These are phyloP conservation scores for Operophtera brumata DNA, from an alignment of 2,888 invertebrate genomes.

Conservation along the genomic window DNA sequence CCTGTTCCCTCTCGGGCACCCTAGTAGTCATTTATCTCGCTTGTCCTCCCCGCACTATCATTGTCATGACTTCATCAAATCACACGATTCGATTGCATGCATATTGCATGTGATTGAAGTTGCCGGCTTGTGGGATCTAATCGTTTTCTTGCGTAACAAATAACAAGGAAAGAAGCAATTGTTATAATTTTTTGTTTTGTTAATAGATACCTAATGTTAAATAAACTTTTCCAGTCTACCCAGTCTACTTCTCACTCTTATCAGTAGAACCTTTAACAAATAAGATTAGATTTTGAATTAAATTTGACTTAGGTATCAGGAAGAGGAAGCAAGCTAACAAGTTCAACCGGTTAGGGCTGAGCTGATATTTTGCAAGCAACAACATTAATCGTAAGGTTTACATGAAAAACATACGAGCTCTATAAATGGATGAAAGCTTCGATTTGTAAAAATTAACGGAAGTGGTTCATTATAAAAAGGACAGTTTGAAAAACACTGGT, in stretches of 20 bases:
- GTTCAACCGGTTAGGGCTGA: conserved; percentile 9
- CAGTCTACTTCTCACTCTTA: not conserved
- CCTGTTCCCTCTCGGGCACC: conserved; percentile 54
- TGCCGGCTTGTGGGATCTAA: conserved; percentile 35
- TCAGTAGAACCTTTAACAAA: not conserved
- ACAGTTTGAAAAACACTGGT: conserved; percentile 8
- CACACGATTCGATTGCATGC: conserved; percentile 51
- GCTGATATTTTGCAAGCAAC: conserved; percentile 9
- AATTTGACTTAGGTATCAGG: conserved; percentile 7
- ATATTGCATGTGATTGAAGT: conserved; percentile 46
- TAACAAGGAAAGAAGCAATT: conserved; percentile 7
- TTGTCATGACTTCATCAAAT: conserved; percentile 56
- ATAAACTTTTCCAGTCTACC: not conserved
- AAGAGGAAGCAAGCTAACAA: conserved; percentile 10
- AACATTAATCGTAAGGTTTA: not conserved
- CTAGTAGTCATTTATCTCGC: conserved; percentile 33
- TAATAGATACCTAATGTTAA: not conserved
- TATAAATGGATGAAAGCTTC: not conserved
- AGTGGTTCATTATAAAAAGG: conserved; percentile 12
- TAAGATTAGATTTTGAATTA: not conserved
- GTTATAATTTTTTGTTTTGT: not conserved
- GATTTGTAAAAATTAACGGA: conserved; percentile 6
- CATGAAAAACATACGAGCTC: conserved; percentile 4
- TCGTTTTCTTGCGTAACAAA: conserved; percentile 18
- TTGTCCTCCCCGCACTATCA: conserved; percentile 52